Evolutionary conservation across 2,888 invertebrate species (phyloP), one percentile per base, ranked within the genome.

Genomic region (Phengaris arion): DNA sequence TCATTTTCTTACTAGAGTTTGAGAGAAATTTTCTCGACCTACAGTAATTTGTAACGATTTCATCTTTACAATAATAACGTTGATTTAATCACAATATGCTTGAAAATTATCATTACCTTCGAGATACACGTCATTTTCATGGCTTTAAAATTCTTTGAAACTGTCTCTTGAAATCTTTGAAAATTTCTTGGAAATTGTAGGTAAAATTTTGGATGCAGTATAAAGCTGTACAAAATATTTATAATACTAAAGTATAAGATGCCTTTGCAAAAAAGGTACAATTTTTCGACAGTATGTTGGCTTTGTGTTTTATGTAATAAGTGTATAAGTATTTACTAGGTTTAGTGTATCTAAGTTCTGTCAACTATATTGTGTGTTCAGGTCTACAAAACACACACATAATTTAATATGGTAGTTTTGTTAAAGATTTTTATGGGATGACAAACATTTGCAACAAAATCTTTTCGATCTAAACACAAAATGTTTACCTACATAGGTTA

Each of bases 31-130:
- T 9, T 15, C 59, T 59, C 15, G 22, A 59, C 4, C 59, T 59
- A 59, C 59, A 10, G 59, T 59, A 59, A 22, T 59, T 59, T 59
- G 22, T 59, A 59, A 15, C 59, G 9, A 59, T 59, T 22, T 59
- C 59, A 59, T 59, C 59, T 59, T 59, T 9, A 59, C 22, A 59
- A 59, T 59, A 10, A 22, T 59, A 15, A 59, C 1, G 59, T 22
- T 9, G 10, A 59, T 22, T 59, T 59, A 59, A 59, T 59, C 35
- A 35, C 35, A 4, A 59, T 9, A 15, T 22, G 10, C 15, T 59
- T 22, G 59, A 22, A 59, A 22, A 9, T 22, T 22, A 57, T 13
- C 8, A 4, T 4, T 22, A 59, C 22, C 15, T 59, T 59, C 10
- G 22, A 22, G 9, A 22, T 59, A 22, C 22, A 8, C 59, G 59